These are phyloP conservation scores for Cardiocondyla obscurior DNA, from an alignment of 1,140 invertebrate genomes.

Conservation along the genomic window DNA sequence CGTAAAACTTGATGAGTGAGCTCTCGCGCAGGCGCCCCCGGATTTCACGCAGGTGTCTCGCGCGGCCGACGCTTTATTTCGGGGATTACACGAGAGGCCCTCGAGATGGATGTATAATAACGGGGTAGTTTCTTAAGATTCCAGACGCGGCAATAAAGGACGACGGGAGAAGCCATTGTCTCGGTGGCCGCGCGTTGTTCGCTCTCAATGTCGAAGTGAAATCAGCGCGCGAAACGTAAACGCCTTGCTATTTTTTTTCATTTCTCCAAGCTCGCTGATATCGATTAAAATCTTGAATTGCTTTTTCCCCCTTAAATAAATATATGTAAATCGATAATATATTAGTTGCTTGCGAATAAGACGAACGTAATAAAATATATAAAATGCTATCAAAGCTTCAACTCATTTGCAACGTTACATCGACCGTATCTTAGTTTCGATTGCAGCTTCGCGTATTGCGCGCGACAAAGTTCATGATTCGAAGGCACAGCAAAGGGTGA, in stretches of 20 bases:
- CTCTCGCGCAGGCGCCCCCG: constrained; percentile 10
- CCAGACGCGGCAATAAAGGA: constrained; percentile 67
- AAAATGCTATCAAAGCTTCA: too few species aligned
- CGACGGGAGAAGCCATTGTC: constrained; percentile 63
- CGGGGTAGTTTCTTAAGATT: constrained; percentile 72
- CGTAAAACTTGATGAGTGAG: constrained; percentile 37
- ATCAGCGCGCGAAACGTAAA: constrained; percentile 16
- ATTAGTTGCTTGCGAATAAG: too few species aligned
- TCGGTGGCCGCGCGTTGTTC: constrained; percentile 49
- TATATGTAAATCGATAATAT: too few species aligned
- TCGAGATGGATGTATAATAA: constrained; percentile 68
- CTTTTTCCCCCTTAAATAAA: too few species aligned
- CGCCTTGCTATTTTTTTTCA: not conserved
- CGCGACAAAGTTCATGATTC: too few species aligned
- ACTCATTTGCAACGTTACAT: too few species aligned
- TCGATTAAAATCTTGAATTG: not conserved
- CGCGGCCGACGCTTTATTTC: constrained; percentile 57
- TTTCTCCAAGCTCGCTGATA: not conserved
- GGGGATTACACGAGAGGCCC: constrained; percentile 23
- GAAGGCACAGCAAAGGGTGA: not conserved
- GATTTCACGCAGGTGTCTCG: constrained; percentile 68
- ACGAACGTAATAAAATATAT: too few species aligned
- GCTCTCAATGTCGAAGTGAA: constrained; percentile 60
- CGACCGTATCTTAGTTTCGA: too few species aligned
- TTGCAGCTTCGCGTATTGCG: too few species aligned